A percentile compares a stretch with the other conserved stretches of the same genome.
Evolutionary conservation across 2,113 vertebrate species (phyloP).

Genomic region (Salvelinus fontinalis): DNA sequence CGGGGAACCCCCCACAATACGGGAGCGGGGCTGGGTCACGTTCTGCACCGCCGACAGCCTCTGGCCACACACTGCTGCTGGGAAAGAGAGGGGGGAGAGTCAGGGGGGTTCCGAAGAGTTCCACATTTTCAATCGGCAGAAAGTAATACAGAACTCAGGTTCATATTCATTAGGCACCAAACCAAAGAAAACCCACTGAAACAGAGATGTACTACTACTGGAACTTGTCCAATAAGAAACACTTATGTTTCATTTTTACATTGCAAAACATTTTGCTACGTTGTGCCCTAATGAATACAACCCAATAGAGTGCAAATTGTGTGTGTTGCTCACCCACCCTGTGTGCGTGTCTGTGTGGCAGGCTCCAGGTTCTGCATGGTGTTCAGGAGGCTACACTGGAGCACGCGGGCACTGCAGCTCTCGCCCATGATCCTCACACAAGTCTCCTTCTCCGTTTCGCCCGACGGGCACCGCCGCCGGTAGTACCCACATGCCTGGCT

Average conservation of each 20-base stretch:
- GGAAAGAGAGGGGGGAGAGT: conserved; percentile 13
- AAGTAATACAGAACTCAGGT: too few relatives aligned
- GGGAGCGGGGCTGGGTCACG: conserved; percentile 69
- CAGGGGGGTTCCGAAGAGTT: not conserved
- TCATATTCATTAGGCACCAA: too few relatives aligned
- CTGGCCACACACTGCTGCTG: conserved; percentile 79
- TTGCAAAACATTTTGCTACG: too few relatives aligned
- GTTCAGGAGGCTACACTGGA: conserved; percentile 77
- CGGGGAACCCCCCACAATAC: conserved; percentile 84
- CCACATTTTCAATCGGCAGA: not conserved
- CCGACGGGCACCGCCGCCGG: conserved; percentile 71
- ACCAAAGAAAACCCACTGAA: too few relatives aligned
- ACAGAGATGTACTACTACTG: too few relatives aligned
- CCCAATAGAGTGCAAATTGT: not conserved
- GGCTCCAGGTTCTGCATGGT: conserved; percentile 79
- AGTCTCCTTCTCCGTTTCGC: conserved; percentile 56
- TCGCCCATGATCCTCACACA: conserved; percentile 77
- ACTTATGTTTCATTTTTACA: too few relatives aligned
- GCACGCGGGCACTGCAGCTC: conserved; percentile 75
- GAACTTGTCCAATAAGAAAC: too few relatives aligned
- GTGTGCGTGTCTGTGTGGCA: conserved; percentile 57
- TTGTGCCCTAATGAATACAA: too few relatives aligned
- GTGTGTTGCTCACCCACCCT: conserved; percentile 58
- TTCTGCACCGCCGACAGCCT: conserved; percentile 62
- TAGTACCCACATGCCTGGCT: conserved; percentile 85